phyloP scores from a whole-genome alignment of 2,888 invertebrate species.

The Dasysyrphus albostriatus region DNA sequence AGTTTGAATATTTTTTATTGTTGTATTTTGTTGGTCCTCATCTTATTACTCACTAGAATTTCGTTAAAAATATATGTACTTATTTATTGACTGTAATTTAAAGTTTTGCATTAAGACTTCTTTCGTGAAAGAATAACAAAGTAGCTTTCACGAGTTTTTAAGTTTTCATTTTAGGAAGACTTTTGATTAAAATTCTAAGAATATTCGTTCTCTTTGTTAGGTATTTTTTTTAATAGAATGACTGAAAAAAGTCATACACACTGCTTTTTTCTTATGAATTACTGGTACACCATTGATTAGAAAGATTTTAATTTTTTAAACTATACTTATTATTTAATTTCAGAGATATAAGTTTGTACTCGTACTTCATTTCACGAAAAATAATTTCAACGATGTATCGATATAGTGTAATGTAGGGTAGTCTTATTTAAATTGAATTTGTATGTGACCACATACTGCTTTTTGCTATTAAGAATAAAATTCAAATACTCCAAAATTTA shows the following conservation, averaged over 20 bases:
- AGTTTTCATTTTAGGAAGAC: constrained; percentile 62
- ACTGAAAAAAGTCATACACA: constrained; percentile 3
- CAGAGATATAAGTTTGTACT: constrained; percentile 68
- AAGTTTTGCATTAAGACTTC: not conserved
- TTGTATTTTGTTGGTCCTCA: constrained; percentile 36
- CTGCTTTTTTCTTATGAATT: constrained; percentile 4
- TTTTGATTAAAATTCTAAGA: constrained; percentile 60
- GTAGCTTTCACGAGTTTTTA: constrained; percentile 7
- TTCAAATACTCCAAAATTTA: constrained; percentile 17
- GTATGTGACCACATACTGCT: too few relatives aligned
- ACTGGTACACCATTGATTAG: constrained; percentile 13
- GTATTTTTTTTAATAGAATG: constrained; percentile 1
- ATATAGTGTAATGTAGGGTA: constrained; percentile 1
- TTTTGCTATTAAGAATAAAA: constrained; percentile 19
- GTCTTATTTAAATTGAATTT: constrained; percentile 36
- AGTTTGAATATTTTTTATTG: constrained; percentile 1
- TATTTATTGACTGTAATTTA: not conserved
- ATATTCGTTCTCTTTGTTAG: constrained; percentile 32
- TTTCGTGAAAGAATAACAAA: constrained; percentile 17
- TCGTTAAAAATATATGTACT: not conserved
- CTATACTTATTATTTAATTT: constrained; percentile 44
- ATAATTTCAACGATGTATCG: constrained; percentile 32
- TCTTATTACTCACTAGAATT: constrained; percentile 14
- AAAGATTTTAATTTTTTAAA: constrained; percentile 3
- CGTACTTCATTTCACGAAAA: constrained; percentile 42